A percentile compares a stretch with the other conserved stretches of the same genome.
These are phyloP conservation scores for Rhinoptilus africanus DNA, from an alignment of 2,113 vertebrate genomes.

Conservation along the genomic window DNA sequence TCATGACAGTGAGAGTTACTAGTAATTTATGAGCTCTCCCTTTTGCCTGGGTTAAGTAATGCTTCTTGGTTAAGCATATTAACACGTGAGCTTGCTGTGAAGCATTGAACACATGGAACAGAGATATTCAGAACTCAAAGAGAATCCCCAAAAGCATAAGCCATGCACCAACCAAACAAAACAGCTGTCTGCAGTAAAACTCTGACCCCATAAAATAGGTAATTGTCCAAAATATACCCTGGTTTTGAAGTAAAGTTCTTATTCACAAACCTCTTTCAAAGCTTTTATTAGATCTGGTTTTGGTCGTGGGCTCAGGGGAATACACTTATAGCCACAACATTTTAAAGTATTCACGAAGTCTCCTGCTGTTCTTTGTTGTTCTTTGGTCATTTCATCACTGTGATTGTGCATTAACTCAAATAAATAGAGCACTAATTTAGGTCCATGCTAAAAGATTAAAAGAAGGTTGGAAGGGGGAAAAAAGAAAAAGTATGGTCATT, in stretches of 20 bases:
- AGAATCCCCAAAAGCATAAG: background rate
- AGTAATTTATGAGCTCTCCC: background rate
- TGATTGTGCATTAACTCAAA: constrained; percentile 91
- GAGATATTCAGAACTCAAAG: background rate
- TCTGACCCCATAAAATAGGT: background rate
- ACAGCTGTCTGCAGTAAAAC: background rate
- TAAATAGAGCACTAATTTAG: constrained; percentile 90
- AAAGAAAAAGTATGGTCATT: background rate
- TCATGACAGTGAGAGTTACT: background rate
- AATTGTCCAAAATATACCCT: background rate
- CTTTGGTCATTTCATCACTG: constrained; percentile 81
- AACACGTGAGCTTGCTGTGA: background rate
- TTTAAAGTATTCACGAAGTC: constrained; percentile 87
- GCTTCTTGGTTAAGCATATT: background rate
- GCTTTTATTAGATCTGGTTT: constrained; percentile 87
- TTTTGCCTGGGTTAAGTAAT: background rate
- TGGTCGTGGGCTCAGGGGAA: constrained; percentile 79
- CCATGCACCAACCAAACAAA: background rate
- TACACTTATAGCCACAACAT: constrained; percentile 86
- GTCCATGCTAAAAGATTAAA: constrained; percentile 83
- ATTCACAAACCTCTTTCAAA: constrained; percentile 84
- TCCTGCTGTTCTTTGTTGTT: constrained; percentile 79
- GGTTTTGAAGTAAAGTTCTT: background rate
- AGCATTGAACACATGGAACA: background rate
- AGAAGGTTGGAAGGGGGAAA: background rate